Percentiles rank a stretch among this genome's conserved stretches.
Conservation (phyloP, 1,140 invertebrate species). For the Drosophila bocki region DNA sequence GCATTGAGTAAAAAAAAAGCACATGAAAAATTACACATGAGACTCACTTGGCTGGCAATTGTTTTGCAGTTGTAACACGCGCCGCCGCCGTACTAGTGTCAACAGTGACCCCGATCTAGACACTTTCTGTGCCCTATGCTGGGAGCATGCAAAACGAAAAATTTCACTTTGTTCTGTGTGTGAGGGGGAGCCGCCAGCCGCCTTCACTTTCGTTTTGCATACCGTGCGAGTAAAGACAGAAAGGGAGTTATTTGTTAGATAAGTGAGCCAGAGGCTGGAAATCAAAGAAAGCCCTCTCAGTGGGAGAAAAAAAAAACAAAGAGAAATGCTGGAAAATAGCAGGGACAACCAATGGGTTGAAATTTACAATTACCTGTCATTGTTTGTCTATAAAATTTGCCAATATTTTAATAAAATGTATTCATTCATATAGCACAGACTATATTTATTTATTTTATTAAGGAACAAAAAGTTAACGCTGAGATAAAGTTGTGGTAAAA, state of each 20-base stretch:
- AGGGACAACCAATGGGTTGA: constrained; percentile 13
- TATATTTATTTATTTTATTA: not conserved
- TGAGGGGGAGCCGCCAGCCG: constrained; percentile 11
- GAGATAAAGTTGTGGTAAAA: not conserved
- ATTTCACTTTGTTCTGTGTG: constrained; percentile 58
- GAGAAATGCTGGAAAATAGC: constrained; percentile 19
- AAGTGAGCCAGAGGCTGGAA: constrained; percentile 40
- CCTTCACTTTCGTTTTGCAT: constrained; percentile 65
- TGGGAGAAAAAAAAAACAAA: not conserved
- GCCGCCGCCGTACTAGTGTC: not conserved
- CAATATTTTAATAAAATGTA: constrained; percentile 10
- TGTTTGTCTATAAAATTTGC: constrained; percentile 5
- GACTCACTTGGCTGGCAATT: constrained; percentile 13
- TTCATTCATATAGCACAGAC: not conserved
- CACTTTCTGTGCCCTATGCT: constrained; percentile 23
- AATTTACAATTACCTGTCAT: constrained; percentile 32
- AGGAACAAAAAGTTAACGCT: not conserved
- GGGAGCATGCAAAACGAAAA: constrained; percentile 27
- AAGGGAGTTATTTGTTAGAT: constrained; percentile 60
- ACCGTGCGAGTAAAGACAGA: constrained; percentile 15
- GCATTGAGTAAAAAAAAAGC: not conserved
- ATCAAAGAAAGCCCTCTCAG: constrained; percentile 20
- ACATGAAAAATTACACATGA: not conserved
- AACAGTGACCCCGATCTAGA: constrained; percentile 25
- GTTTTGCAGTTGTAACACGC: constrained; percentile 23